These are phyloP conservation scores for Metellina segmentata DNA, from an alignment of 2,888 invertebrate species.

Conservation along the genomic window DNA sequence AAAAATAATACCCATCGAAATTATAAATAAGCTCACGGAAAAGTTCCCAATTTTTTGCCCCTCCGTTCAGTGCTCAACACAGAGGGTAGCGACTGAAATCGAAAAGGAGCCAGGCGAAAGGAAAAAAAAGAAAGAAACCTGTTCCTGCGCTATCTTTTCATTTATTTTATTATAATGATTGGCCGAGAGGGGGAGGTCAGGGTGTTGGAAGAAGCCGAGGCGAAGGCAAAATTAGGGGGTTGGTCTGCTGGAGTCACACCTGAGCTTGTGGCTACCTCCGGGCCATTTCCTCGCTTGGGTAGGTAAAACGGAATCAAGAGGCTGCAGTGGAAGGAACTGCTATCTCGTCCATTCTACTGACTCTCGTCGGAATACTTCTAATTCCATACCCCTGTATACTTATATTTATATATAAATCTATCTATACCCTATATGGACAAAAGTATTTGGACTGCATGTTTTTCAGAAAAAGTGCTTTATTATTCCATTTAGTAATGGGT, in stretches of 20 bases:
- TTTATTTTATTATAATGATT: constrained; percentile 57
- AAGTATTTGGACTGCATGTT: too few relatives aligned
- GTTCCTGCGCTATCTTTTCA: constrained; percentile 40
- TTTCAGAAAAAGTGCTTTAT: too few relatives aligned
- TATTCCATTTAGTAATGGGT: too few relatives aligned
- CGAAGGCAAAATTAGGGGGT: constrained; percentile 67
- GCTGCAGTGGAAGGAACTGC: too few relatives aligned
- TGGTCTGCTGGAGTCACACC: constrained; percentile 57
- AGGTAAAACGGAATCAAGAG: constrained; percentile 1
- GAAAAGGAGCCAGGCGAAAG: background rate
- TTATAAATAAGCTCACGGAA: background rate
- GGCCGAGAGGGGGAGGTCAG: background rate
- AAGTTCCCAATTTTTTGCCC: background rate
- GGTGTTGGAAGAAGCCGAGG: constrained; percentile 3
- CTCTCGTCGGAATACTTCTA: too few relatives aligned
- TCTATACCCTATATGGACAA: too few relatives aligned
- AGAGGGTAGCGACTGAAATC: background rate
- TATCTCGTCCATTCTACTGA: too few relatives aligned
- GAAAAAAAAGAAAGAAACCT: constrained; percentile 28
- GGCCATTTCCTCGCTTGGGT: background rate
- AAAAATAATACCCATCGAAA: background rate
- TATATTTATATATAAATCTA: too few relatives aligned
- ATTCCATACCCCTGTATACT: too few relatives aligned
- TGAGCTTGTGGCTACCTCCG: constrained; percentile 17
- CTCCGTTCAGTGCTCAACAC: too few relatives aligned